These are phyloP conservation scores for Ceratina japonica DNA, from an alignment of 1,140 invertebrate species.

Conservation along the genomic window DNA sequence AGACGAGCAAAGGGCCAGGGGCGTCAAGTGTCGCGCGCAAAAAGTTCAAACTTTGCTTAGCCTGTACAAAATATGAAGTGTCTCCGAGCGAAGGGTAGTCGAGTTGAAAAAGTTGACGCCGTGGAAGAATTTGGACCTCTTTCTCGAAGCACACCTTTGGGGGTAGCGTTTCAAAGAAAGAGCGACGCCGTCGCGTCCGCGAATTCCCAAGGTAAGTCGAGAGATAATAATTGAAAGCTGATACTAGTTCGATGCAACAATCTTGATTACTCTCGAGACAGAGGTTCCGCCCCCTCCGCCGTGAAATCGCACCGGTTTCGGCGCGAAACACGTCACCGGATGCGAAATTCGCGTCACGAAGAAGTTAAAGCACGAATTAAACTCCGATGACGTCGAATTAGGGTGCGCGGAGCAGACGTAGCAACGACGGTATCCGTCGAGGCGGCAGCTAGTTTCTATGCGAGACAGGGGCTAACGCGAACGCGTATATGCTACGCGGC, in stretches of 20 bases:
- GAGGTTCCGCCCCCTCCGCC: background rate
- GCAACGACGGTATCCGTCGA: background rate
- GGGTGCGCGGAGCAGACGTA: background rate
- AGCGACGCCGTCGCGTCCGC: background rate
- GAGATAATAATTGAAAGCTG: slow-evolving; percentile 15
- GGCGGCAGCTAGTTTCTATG: slow-evolving; percentile 30
- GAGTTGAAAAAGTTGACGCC: background rate
- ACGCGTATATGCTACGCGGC: slow-evolving; percentile 18
- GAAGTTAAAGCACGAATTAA: slow-evolving; percentile 41
- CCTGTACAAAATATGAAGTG: background rate
- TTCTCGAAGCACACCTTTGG: slow-evolving; percentile 1
- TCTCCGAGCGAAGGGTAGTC: background rate
- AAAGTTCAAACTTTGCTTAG: background rate
- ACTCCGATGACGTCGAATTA: slow-evolving; percentile 33
- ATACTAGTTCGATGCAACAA: background rate
- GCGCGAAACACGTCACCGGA: background rate
- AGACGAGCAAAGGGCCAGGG: background rate
- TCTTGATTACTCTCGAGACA: background rate
- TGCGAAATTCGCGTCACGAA: slow-evolving; percentile 36
- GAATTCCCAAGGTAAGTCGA: background rate
- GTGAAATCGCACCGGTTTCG: background rate
- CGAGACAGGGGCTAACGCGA: slow-evolving; percentile 15
- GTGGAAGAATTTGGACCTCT: background rate
- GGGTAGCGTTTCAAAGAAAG: slow-evolving; percentile 28
- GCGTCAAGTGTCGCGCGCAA: slow-evolving; percentile 1